phyloP scores from a whole-genome alignment of 2,797 vertebrate genomes.

The Bovichtus variegatus region DNA sequence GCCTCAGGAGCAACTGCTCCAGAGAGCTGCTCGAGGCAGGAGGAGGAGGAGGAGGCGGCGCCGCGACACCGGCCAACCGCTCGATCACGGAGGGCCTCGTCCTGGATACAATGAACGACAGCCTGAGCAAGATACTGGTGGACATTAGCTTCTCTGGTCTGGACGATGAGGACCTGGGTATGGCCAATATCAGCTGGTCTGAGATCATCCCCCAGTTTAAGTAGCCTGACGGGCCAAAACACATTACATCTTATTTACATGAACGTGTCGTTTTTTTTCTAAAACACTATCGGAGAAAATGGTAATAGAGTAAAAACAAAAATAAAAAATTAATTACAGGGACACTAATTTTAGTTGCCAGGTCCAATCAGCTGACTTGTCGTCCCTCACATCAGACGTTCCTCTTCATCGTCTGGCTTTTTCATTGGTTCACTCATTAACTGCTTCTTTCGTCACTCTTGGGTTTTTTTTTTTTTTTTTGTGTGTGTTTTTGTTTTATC shows the following conservation, averaged over 20 bases:
- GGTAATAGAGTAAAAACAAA: background rate
- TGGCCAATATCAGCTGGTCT: conserved; percentile 90
- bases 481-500: background rate
- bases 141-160: conserved; percentile 93
- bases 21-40: conserved; percentile 82
- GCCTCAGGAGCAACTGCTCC: conserved; percentile 75
- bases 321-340: background rate
- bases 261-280: background rate
- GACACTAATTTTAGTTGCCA: background rate
- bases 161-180: conserved; percentile 90
- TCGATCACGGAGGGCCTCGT: conserved; percentile 93
- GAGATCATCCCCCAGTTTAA: conserved; percentile 90
- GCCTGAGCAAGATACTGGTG: conserved; percentile 94
- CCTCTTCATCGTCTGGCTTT: conserved; percentile 7
- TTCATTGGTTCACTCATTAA: background rate
- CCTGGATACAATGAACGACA: conserved; percentile 94
- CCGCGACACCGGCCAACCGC: conserved; percentile 76
- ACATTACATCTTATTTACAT: background rate
- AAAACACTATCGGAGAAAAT: conserved; percentile 49
- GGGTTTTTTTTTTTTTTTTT: too few relatives aligned
- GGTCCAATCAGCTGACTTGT: conserved; percentile 16
- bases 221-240: conserved; percentile 62
- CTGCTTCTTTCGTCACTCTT: background rate
- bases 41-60: conserved; percentile 33
- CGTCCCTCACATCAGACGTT: conserved; percentile 4